These are phyloP conservation scores for Synanthedon andrenaeformis DNA, from an alignment of 2,888 invertebrate species.

Conservation along the genomic window DNA sequence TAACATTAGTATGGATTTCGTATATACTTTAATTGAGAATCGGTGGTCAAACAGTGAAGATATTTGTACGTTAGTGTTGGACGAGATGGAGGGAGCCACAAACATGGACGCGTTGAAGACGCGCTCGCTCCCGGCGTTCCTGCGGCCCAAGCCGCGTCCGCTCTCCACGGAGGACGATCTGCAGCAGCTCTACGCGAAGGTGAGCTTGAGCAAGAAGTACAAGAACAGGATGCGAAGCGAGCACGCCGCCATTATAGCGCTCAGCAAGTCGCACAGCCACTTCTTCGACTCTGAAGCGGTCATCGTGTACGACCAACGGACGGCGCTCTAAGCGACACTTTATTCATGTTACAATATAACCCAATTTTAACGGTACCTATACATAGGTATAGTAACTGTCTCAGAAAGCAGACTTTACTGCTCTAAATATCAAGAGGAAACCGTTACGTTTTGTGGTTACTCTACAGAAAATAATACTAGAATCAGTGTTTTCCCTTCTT, in stretches of 20 bases:
- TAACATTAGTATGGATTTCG: no score
- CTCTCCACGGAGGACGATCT: constrained; percentile 77
- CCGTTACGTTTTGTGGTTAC: no score
- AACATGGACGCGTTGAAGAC: constrained; percentile 67
- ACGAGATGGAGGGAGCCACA: constrained; percentile 64
- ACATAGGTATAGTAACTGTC: no score
- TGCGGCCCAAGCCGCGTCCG: constrained; percentile 76
- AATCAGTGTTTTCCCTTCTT: no score
- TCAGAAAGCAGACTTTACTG: no score
- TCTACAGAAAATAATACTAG: no score
- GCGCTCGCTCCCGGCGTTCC: constrained; percentile 79
- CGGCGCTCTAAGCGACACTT: constrained; percentile 70
- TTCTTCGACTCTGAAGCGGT: constrained; percentile 83
- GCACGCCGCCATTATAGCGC: constrained; percentile 85
- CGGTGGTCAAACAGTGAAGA: no score
- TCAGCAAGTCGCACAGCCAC: constrained; percentile 78
- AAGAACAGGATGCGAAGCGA: constrained; percentile 85
- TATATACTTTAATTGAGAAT: no score
- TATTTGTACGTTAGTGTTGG: constrained; percentile 58
- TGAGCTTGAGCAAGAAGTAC: constrained; percentile 81
- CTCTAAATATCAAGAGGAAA: no score
- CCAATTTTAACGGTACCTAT: not conserved
- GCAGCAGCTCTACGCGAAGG: constrained; percentile 78
- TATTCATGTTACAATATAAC: constrained; percentile 5
- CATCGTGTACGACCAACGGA: constrained; percentile 84